Percentiles rank a stretch among this genome's conserved stretches.
Conservation (phyloP, 1,140 invertebrate genomes). For the Ceratina calcarata region DNA sequence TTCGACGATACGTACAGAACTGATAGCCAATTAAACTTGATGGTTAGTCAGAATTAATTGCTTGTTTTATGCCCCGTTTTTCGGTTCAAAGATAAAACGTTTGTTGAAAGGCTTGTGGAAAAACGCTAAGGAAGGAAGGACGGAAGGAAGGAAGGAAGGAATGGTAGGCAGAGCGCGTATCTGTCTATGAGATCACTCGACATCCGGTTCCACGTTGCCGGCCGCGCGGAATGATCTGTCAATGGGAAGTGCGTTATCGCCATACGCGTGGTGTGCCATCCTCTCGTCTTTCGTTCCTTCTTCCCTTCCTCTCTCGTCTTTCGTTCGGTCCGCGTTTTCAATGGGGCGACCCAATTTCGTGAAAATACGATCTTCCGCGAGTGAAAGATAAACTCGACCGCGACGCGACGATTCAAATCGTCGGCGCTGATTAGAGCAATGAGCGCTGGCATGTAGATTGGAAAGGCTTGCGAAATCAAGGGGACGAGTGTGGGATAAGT, state of each 20-base stretch:
- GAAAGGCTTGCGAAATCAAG: neutral
- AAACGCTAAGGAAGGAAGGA: conserved; percentile 49
- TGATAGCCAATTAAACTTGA: neutral
- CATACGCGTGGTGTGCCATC: conserved; percentile 57
- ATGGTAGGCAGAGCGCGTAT: conserved; percentile 56
- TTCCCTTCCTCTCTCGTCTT: conserved; percentile 39
- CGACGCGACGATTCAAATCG: neutral
- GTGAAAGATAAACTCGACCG: conserved; percentile 4
- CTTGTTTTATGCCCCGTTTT: neutral
- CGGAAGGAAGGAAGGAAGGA: no score
- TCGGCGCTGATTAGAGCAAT: neutral
- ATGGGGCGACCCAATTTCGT: conserved; percentile 49
- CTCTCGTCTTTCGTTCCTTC: conserved; percentile 53
- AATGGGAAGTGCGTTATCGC: conserved; percentile 78
- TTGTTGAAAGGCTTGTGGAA: neutral
- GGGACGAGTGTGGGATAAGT: neutral
- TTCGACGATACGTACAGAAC: neutral
- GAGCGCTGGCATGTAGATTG: neutral
- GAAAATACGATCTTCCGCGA: conserved; percentile 7
- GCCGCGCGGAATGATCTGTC: conserved; percentile 60
- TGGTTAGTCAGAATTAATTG: neutral
- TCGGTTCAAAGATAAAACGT: conserved; percentile 16
- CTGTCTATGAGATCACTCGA: conserved; percentile 71
- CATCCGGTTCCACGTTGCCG: conserved; percentile 67
- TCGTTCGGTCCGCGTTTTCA: conserved; percentile 23